These are phyloP conservation scores for Oncorhynchus nerka DNA, from an alignment of 2,113 vertebrate genomes.

Conservation along the genomic window DNA sequence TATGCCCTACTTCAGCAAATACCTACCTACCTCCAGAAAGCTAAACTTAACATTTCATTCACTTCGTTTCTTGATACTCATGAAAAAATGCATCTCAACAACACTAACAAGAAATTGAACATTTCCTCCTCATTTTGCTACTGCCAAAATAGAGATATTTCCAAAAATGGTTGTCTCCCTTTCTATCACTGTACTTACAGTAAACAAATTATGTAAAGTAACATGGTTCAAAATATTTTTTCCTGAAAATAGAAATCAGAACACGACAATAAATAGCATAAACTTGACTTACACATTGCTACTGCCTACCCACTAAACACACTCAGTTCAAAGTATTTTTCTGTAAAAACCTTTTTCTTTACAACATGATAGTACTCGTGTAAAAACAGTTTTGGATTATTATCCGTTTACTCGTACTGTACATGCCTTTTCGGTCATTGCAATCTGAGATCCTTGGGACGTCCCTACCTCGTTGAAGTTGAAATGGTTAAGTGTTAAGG, in stretches of 20 bases:
- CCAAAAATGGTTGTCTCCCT: not conserved
- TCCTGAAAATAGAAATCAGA: slow-evolving; percentile 2
- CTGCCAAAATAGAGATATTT: not conserved
- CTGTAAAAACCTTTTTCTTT: not conserved
- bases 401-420: not conserved
- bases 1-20: not conserved
- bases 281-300: slow-evolving; percentile 4
- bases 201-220: not conserved
- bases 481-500: no score
- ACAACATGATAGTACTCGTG: not conserved
- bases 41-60: not conserved
- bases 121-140: not conserved
- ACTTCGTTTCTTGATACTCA: not conserved
- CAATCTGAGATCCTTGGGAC: no score
- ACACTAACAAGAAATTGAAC: not conserved
- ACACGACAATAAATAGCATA: slow-evolving; percentile 15
- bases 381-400: not conserved
- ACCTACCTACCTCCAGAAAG: not conserved
- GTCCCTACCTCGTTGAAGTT: no score
- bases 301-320: slow-evolving; percentile 12
- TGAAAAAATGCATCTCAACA: not conserved
- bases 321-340: not conserved
- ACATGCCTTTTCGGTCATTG: not conserved
- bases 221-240: not conserved
- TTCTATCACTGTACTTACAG: not conserved